These are phyloP conservation scores for Melanitta fusca DNA, from an alignment of 2,797 vertebrate species.

Conservation along the genomic window DNA sequence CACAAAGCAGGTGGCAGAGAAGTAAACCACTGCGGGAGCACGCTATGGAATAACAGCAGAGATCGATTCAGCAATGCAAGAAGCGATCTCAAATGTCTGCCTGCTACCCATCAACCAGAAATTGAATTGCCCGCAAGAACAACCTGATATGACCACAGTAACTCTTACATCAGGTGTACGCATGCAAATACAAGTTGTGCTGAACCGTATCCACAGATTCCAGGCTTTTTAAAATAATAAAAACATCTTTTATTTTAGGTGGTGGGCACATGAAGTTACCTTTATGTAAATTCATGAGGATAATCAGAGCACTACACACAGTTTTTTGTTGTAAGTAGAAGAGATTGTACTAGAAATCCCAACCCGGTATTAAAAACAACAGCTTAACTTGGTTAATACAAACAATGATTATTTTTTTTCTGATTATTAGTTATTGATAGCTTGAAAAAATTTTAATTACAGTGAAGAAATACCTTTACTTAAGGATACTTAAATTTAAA, in stretches of 20 bases:
- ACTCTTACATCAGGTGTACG: neutral
- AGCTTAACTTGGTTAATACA: neutral
- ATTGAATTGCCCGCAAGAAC: neutral
- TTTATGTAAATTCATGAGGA: neutral
- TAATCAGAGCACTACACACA: neutral
- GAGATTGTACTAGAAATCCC: neutral
- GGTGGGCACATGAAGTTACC: neutral
- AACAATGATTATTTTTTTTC: neutral
- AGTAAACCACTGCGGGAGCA: rapidly evolving
- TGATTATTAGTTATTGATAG: neutral
- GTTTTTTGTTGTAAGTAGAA: neutral
- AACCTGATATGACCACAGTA: neutral
- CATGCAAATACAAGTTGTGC: neutral
- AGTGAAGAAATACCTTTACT: neutral
- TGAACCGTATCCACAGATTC: neutral
- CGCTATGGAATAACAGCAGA: neutral
- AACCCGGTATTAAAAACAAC: neutral
- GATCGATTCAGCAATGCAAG: neutral
- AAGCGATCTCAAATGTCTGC: neutral
- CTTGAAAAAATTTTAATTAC: neutral
- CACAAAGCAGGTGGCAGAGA: neutral
- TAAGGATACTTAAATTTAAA: neutral
- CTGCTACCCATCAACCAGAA: neutral
- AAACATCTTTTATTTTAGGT: neutral
- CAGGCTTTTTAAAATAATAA: neutral